phyloP scores from a whole-genome alignment of 1,140 invertebrate species.

The Zaprionus nigranus region DNA sequence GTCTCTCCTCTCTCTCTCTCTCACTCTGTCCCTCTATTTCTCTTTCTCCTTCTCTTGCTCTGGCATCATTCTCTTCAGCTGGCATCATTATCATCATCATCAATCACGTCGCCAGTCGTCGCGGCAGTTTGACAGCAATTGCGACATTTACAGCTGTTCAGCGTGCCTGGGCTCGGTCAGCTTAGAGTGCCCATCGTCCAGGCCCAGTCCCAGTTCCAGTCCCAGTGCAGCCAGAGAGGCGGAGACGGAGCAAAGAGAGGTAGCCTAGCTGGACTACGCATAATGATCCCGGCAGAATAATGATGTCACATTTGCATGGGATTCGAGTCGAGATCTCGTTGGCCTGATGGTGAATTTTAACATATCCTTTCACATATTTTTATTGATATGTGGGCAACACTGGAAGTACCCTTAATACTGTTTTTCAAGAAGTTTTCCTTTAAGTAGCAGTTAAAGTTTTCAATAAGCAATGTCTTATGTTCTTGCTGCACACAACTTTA shows the following conservation, averaged over 20 bases:
- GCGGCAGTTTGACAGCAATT: slow-evolving; percentile 75
- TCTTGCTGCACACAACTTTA: neutral
- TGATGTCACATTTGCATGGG: neutral
- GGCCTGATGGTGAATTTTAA: neutral
- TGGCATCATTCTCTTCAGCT: neutral
- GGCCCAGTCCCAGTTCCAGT: too few relatives aligned
- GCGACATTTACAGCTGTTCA: slow-evolving; percentile 78
- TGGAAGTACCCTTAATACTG: neutral
- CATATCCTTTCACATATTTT: neutral
- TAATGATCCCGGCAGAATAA: slow-evolving; percentile 1
- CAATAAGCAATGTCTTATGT: neutral
- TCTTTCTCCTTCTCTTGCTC: neutral
- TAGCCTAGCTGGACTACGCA: neutral
- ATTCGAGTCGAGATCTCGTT: neutral
- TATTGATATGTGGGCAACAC: neutral
- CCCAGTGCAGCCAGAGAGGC: neutral
- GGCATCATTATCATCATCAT: slow-evolving; percentile 68
- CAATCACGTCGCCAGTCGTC: slow-evolving; percentile 46
- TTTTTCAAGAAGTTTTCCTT: too few relatives aligned
- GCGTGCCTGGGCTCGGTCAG: slow-evolving; percentile 37
- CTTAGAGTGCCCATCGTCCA: slow-evolving; percentile 42
- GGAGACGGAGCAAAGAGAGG: neutral
- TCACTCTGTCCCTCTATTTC: neutral
- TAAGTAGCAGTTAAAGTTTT: neutral
- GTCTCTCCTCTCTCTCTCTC: neutral